Percentiles rank a stretch among this genome's conserved stretches.
These are phyloP conservation scores for Cheumatopsyche charites DNA, from an alignment of 1,140 invertebrate genomes.

Conservation along the genomic window DNA sequence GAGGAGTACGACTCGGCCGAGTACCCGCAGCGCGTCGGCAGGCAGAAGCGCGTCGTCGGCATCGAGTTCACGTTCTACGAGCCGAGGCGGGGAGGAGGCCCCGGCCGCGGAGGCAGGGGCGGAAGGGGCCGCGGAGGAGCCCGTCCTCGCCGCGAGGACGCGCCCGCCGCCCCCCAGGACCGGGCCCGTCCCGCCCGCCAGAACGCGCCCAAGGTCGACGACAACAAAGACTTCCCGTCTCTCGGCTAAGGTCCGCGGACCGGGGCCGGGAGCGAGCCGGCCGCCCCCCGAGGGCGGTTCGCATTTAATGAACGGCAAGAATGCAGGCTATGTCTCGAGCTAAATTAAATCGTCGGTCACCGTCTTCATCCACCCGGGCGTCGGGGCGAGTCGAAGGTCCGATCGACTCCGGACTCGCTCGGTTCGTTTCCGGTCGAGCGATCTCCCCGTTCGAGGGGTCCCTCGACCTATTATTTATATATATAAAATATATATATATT, in stretches of 20 bases:
- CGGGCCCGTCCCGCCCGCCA: constrained; percentile 52
- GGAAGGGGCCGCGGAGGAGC: constrained; percentile 60
- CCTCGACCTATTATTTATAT: constrained; percentile 18
- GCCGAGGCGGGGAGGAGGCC: constrained; percentile 71
- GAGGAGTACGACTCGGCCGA: constrained; percentile 80
- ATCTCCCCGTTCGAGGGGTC: no score
- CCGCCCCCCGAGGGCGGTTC: constrained; percentile 44
- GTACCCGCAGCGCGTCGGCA: constrained; percentile 85
- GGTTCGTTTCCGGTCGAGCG: constrained; percentile 46
- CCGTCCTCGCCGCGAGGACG: constrained; percentile 71
- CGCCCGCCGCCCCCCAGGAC: constrained; percentile 42
- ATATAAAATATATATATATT: neutral
- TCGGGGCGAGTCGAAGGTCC: neutral
- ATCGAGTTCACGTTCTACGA: constrained; percentile 92
- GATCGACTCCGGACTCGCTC: neutral
- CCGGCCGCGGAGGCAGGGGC: constrained; percentile 67
- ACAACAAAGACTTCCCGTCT: constrained; percentile 94
- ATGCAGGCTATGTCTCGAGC: constrained; percentile 10
- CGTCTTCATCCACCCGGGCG: neutral
- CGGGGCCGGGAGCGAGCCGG: constrained; percentile 20
- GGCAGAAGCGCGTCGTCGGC: constrained; percentile 84
- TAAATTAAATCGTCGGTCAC: neutral
- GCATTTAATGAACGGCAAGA: constrained; percentile 21
- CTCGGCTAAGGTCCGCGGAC: constrained; percentile 68
- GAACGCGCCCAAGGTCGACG: constrained; percentile 90